Percentiles rank a stretch among this genome's conserved stretches.
Evolutionary conservation across 2,888 invertebrate genomes (phyloP).

Genomic region (Brachyopa scutellaris): DNA sequence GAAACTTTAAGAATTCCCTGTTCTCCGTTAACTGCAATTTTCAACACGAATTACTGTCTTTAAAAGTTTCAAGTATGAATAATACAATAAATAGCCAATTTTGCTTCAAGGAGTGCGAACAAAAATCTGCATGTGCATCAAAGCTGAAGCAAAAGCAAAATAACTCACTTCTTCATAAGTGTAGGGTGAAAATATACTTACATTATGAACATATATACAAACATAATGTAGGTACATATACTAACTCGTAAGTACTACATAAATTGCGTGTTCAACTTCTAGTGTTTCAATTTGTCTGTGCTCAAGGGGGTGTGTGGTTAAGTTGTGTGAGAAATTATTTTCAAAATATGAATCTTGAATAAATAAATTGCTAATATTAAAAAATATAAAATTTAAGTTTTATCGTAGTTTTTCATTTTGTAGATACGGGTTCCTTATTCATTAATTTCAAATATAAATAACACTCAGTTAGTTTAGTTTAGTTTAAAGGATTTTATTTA

Average conservation of each 20-base stretch:
- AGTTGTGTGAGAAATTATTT: no score
- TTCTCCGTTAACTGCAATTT: slow-evolving; percentile 24
- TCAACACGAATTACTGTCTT: slow-evolving; percentile 54
- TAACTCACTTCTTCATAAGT: slow-evolving; percentile 12
- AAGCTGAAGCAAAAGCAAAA: slow-evolving; percentile 9
- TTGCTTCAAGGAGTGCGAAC: slow-evolving; percentile 9
- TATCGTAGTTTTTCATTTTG: no score
- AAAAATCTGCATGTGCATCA: slow-evolving; percentile 9
- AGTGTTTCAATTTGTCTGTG: slow-evolving; percentile 13
- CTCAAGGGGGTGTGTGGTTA: no score
- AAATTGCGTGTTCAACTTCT: slow-evolving; percentile 7
- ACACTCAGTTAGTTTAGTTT: no score
- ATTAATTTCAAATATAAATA: no score
- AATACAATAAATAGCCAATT: slow-evolving; percentile 60
- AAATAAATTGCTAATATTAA: no score
- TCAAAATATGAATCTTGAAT: no score
- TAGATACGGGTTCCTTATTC: no score
- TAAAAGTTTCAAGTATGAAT: slow-evolving; percentile 56
- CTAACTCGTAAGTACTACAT: slow-evolving; percentile 10
- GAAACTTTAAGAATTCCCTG: slow-evolving; percentile 37
- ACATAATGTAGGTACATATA: no score
- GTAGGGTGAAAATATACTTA: slow-evolving; percentile 6
- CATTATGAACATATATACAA: no score
- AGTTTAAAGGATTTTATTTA: no score
- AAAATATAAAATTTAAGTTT: no score